Conservation (phyloP, 2,797 vertebrate genomes). For the Micromesistius poutassou region DNA sequence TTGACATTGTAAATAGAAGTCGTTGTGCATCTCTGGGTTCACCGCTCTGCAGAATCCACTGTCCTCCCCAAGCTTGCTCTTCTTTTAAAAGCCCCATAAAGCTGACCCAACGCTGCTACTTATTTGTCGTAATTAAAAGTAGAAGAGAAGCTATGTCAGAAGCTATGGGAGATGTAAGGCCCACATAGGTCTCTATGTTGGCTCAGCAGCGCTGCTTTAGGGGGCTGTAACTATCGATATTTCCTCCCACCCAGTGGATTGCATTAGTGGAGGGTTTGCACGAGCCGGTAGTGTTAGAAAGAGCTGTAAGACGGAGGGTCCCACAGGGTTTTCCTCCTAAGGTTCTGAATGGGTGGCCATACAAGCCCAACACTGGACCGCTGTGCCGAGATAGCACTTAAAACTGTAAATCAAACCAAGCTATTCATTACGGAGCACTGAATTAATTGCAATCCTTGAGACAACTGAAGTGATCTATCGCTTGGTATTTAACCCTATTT, state of each 20-base stretch:
- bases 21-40: constrained; percentile 68
- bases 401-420: constrained; percentile 41
- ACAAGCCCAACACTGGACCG: constrained; percentile 35
- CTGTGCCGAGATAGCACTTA: constrained; percentile 26
- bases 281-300: constrained; percentile 22
- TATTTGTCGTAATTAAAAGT: constrained; percentile 83
- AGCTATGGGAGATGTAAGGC: constrained; percentile 67
- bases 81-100: constrained; percentile 79
- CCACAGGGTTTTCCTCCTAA: constrained; percentile 22
- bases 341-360: constrained; percentile 36
- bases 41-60: constrained; percentile 71
- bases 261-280: constrained; percentile 54
- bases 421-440: constrained; percentile 36
- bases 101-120: constrained; percentile 79
- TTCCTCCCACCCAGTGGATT: constrained; percentile 65
- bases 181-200: constrained; percentile 43
- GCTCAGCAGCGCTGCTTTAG: constrained; percentile 50
- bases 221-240: constrained; percentile 75
- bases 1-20: constrained; percentile 53
- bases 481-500: constrained; percentile 42
- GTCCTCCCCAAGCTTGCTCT: constrained; percentile 66
- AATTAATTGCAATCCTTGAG: constrained; percentile 43
- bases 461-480: constrained; percentile 32
- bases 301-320: constrained; percentile 38
- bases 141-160: constrained; percentile 71